Conservation (phyloP, 2,888 invertebrate genomes). For the Apamea anceps region DNA sequence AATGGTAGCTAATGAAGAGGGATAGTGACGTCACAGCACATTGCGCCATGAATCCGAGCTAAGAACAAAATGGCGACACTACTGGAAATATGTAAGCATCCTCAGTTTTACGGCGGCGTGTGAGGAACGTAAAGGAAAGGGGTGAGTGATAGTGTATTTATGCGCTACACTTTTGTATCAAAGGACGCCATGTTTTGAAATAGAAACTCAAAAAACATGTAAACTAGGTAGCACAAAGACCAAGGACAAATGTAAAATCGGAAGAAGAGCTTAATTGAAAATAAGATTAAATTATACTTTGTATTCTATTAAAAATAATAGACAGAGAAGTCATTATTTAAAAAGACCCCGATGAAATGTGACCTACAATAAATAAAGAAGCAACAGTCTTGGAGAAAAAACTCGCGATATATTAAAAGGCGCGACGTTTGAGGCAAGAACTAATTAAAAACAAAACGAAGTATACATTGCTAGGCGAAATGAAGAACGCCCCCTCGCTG, state of each 20-base stretch:
- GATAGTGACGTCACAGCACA: conserved; percentile 36
- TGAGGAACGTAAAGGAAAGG: conserved; percentile 29
- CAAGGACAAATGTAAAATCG: background rate
- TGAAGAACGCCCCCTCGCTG: conserved; percentile 28
- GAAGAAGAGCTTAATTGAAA: background rate
- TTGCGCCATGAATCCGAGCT: conserved; percentile 26
- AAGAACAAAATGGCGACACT: conserved; percentile 46
- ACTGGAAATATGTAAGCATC: conserved; percentile 15
- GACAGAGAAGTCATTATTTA: background rate
- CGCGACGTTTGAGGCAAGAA: conserved; percentile 24
- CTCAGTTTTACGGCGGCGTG: conserved; percentile 9
- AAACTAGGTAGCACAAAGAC: background rate
- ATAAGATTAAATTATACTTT: conserved; percentile 1
- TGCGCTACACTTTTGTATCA: background rate
- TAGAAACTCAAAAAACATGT: background rate
- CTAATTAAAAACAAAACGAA: conserved; percentile 61
- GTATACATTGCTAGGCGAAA: conserved; percentile 47
- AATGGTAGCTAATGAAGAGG: conserved; percentile 53
- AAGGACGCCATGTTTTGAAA: conserved; percentile 16
- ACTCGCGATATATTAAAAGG: conserved; percentile 37
- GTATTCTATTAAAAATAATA: background rate
- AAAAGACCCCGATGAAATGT: conserved; percentile 20
- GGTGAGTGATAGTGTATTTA: conserved; percentile 27
- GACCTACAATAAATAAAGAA: conserved; percentile 38
- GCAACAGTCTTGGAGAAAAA: conserved; percentile 1